phyloP scores from a whole-genome alignment of 2,113 vertebrate genomes.

The Bombycilla garrulus region DNA sequence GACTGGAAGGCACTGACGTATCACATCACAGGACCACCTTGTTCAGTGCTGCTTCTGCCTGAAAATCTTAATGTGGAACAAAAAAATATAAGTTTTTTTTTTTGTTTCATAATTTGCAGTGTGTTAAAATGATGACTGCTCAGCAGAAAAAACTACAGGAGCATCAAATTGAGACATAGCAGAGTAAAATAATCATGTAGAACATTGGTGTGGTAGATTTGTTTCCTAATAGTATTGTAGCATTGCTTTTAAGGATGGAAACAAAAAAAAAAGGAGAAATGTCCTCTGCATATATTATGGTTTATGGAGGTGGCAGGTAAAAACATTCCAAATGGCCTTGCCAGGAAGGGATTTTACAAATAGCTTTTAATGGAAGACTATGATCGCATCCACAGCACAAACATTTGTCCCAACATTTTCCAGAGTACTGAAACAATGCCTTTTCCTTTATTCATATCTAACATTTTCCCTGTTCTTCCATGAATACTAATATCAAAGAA shows the following conservation, averaged over 20 bases:
- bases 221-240: neutral
- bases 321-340: neutral
- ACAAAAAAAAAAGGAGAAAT: neutral
- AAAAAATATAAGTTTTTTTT: rapidly evolving
- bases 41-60: neutral
- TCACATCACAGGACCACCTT: neutral
- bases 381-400: neutral
- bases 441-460: neutral
- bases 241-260: neutral
- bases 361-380: neutral
- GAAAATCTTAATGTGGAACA: neutral
- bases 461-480: neutral
- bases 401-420: neutral
- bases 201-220: neutral
- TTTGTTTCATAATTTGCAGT: neutral
- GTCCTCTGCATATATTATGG: neutral
- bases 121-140: neutral
- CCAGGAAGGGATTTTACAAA: neutral
- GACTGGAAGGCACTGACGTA: neutral
- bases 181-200: neutral
- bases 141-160: neutral
- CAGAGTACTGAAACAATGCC: neutral
- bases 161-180: neutral
- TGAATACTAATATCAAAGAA: neutral
- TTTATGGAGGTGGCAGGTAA: neutral